Percentiles rank a stretch among this genome's conserved stretches.
Evolutionary conservation across 2,113 vertebrate species (phyloP).

Genomic region (Rhinolophus sinicus): DNA sequence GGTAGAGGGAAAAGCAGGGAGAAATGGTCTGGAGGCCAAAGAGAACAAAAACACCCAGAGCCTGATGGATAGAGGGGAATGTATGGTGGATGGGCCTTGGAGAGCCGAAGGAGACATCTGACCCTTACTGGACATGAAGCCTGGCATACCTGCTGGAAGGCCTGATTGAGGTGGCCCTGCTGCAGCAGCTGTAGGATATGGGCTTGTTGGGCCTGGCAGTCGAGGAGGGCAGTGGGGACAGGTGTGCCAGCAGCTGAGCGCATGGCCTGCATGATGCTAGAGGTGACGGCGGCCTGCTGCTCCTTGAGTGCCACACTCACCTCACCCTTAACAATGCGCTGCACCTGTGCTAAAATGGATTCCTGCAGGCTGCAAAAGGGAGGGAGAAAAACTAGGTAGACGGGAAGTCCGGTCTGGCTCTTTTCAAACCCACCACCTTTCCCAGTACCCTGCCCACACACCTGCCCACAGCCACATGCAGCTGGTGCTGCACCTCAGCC

Average conservation of each 20-base stretch:
- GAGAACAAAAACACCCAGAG: background rate
- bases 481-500: constrained; percentile 95
- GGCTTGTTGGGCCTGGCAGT: constrained; percentile 97
- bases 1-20: background rate
- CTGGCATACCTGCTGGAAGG: constrained; percentile 95
- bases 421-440: background rate
- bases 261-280: constrained; percentile 99
- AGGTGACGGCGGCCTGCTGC: constrained; percentile 96
- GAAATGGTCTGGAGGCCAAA: background rate
- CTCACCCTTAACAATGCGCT: constrained; percentile 97
- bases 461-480: constrained; percentile 95
- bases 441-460: constrained; percentile 81
- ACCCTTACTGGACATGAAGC: too few relatives aligned
- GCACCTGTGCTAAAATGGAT: constrained; percentile 95
- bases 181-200: constrained; percentile 96
- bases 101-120: background rate
- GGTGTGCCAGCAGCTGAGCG: constrained; percentile 95
- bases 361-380: constrained; percentile 92
- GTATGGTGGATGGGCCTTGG: accelerated
- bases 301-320: constrained; percentile 98
- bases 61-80: background rate
- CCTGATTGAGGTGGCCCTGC: constrained; percentile 98
- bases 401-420: background rate
- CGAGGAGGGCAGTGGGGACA: constrained; percentile 93
- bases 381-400: constrained; percentile 35